These are phyloP conservation scores for Parnassius glacialis DNA, from an alignment of 2,888 invertebrate genomes.

Conservation along the genomic window DNA sequence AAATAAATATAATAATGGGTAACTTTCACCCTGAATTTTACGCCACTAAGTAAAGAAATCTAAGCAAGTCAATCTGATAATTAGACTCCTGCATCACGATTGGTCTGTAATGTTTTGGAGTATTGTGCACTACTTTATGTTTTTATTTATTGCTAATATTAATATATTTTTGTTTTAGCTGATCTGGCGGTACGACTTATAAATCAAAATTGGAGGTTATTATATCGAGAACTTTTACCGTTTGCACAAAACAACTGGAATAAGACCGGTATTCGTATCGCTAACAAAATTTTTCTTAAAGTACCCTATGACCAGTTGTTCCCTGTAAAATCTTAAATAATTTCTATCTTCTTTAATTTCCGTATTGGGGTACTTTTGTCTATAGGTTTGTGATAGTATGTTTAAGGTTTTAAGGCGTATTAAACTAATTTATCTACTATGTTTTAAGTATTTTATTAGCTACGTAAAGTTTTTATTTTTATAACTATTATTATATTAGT, in stretches of 20 bases:
- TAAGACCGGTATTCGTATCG: conserved; percentile 68
- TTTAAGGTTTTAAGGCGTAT: conserved; percentile 15
- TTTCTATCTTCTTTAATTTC: too few species aligned
- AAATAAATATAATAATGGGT: too few species aligned
- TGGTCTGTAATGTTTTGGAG: too few species aligned
- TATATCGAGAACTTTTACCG: conserved; percentile 81
- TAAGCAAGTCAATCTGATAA: not conserved
- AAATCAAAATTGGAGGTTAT: conserved; percentile 82
- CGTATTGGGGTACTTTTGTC: too few species aligned
- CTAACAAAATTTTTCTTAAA: conserved; percentile 79
- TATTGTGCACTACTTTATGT: too few species aligned
- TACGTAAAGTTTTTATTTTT: too few species aligned
- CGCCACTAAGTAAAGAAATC: not conserved
- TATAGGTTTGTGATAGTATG: conserved; percentile 19
- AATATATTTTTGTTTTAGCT: conserved; percentile 61
- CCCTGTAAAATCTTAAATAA: conserved; percentile 32
- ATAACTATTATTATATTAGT: too few species aligned
- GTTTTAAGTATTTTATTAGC: too few species aligned
- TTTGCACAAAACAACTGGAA: conserved; percentile 79
- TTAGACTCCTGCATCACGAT: not conserved
- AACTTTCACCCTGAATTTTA: not conserved
- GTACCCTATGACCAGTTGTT: conserved; percentile 70
- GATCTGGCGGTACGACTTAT: conserved; percentile 75
- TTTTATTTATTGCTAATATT: too few species aligned
- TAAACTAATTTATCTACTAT: conserved; percentile 1